phyloP scores from a whole-genome alignment of 2,888 invertebrate genomes.

The Camptogramma bilineatum region DNA sequence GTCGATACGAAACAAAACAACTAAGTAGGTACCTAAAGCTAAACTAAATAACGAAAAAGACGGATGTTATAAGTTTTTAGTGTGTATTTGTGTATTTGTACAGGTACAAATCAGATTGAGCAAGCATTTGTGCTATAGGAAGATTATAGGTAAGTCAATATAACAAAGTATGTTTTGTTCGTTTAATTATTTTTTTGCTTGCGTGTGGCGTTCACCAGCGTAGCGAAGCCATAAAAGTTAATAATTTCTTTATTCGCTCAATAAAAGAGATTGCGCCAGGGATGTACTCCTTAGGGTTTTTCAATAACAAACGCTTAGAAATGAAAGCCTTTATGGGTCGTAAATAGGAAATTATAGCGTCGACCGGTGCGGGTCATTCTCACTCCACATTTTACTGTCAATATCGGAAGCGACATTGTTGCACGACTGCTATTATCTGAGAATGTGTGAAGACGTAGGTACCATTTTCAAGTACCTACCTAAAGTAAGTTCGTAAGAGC shows the following conservation, averaged over 20 bases:
- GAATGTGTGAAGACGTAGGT: neutral
- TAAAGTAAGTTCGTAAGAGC: no score
- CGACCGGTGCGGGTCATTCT: slow-evolving; percentile 60
- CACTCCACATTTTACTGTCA: slow-evolving; percentile 58
- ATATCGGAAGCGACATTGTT: slow-evolving; percentile 48
- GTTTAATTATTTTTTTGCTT: neutral
- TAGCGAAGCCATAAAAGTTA: slow-evolving; percentile 33
- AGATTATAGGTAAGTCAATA: no score
- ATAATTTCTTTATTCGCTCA: slow-evolving; percentile 55
- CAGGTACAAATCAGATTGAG: no score
- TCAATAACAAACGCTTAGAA: slow-evolving; percentile 71
- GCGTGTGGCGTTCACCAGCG: neutral
- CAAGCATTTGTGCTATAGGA: no score
- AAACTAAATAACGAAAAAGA: no score
- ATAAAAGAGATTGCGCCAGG: slow-evolving; percentile 54
- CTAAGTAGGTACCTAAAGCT: no score
- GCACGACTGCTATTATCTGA: slow-evolving; percentile 3
- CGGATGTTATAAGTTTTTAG: no score
- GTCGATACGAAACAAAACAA: no score
- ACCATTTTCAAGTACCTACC: no score
- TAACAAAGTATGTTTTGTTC: neutral
- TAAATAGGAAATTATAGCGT: slow-evolving; percentile 74
- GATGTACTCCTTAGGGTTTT: slow-evolving; percentile 53
- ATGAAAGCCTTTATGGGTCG: slow-evolving; percentile 74
- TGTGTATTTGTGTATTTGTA: no score